Evolutionary conservation across 2,888 invertebrate genomes (phyloP).

Genomic region (Rhingia campestris): DNA sequence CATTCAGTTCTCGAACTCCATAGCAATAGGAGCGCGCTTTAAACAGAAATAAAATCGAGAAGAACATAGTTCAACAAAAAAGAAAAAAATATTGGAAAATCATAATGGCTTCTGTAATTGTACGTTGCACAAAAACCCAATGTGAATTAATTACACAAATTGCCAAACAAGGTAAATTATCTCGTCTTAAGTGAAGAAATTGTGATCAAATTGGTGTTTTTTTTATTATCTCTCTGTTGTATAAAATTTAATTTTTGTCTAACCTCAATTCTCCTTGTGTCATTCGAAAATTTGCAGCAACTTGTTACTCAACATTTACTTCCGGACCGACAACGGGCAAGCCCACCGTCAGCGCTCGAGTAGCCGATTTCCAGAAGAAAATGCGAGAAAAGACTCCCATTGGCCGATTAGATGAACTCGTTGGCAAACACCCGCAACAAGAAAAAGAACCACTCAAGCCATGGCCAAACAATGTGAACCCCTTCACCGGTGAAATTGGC

Average conservation of each 20-base stretch:
- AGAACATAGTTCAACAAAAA: neutral
- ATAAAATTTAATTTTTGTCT: slow-evolving; percentile 26
- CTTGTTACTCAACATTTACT: slow-evolving; percentile 64
- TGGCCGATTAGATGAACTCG: slow-evolving; percentile 90
- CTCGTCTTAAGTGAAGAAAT: neutral
- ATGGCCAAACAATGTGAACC: slow-evolving; percentile 94
- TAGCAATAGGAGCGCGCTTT: slow-evolving; percentile 18
- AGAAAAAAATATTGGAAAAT: neutral
- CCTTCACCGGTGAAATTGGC: slow-evolving; percentile 96
- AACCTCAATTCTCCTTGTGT: slow-evolving; percentile 45
- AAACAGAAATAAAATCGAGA: neutral
- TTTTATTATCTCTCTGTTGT: neutral
- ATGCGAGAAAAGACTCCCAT: slow-evolving; percentile 87
- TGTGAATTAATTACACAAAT: slow-evolving; percentile 58
- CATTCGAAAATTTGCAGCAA: slow-evolving; percentile 33
- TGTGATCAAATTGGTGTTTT: slow-evolving; percentile 44
- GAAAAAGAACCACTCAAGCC: slow-evolving; percentile 92
- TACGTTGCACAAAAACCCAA: slow-evolving; percentile 59
- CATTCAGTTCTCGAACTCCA: slow-evolving; percentile 41
- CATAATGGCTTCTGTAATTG: slow-evolving; percentile 52
- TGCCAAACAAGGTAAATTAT: slow-evolving; percentile 61
- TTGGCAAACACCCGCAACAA: slow-evolving; percentile 88
- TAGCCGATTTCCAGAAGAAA: slow-evolving; percentile 90
- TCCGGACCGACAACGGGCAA: slow-evolving; percentile 29
- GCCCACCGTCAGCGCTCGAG: slow-evolving; percentile 82